Base-by-base conservation (phyloP, 2,888 invertebrate species). In the Drosophila recens region DNA sequence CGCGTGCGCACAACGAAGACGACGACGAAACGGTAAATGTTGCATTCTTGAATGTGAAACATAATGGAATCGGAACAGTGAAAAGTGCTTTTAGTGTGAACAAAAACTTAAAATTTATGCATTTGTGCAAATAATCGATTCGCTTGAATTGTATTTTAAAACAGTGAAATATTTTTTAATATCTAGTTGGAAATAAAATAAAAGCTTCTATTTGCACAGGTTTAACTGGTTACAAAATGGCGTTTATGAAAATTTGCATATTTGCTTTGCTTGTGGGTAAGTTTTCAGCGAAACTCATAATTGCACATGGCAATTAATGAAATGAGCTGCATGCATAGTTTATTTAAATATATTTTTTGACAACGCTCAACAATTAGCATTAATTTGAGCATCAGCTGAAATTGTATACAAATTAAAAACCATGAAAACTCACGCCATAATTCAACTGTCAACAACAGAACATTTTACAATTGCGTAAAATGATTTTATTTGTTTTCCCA, bases 251-350 rank as follows among this genome's bases (percentile, higher is more conserved):
- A 79, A 82, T 91, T 70, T 91, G 89, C 87, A 86, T 91, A 80
- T 84, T 91, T 75, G 88, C 86, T 43, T 72, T 91, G 81, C 74
- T 80, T 51, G 76, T 90, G 74, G 91, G 91, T 91, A 80, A 91
- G 91, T 89, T 62, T 65, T 4, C 13, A 30, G 36, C n/a, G 23
- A 58, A 54, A 56, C 49, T 54, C 45, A 57, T 69, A 74, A 79
- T 80, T 82, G 82, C 85, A 58, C n/a, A 42, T 59, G 66, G 38
- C 87, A 74, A 83, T 80, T 82, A 80, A 66, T 76, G 51, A 64
- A 66, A 67, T 65, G 63, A 46, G 36, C 38, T 38, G 40, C 62
- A 27, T 43, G 49, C 57, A 72, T 48, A 63, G 56, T 56, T 42
- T 65, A 58, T 69, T 74, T 45, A 57, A 52, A 68, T 61, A 57